Evolutionary conservation across 2,797 vertebrate species (phyloP).

Genomic region (Schizothorax lantsangensis): DNA sequence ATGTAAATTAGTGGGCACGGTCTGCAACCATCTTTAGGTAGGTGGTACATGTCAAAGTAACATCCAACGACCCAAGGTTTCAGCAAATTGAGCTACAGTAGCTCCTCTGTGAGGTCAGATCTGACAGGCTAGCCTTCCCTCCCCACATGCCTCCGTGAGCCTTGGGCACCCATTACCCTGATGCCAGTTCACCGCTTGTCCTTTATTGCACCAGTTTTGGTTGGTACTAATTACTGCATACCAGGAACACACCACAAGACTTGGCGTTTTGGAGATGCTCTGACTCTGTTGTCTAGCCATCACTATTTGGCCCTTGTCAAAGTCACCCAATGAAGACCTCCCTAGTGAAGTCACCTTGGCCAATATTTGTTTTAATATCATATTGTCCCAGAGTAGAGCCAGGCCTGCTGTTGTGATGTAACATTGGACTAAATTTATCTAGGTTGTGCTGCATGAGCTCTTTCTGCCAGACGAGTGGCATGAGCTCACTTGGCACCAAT

Average conservation of each 20-base stretch:
- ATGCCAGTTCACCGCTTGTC: background rate
- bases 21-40: background rate
- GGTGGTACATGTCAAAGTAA: background rate
- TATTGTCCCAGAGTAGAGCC: background rate
- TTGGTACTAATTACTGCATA: background rate
- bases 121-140: background rate
- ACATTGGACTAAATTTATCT: constrained; percentile 4
- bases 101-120: background rate
- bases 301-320: background rate
- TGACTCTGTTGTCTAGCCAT: background rate
- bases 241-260: background rate
- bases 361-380: background rate
- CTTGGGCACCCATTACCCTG: background rate
- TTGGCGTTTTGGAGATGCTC: background rate
- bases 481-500: constrained; percentile 36
- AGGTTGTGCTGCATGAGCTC: background rate
- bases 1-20: no score
- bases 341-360: background rate
- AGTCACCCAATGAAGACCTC: background rate
- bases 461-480: constrained; percentile 27
- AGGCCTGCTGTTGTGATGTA: constrained; percentile 1
- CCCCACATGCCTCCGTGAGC: background rate
- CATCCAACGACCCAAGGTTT: background rate
- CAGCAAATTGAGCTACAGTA: background rate
- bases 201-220: background rate